Evolutionary conservation across 2,888 invertebrate species (phyloP), one percentile per base, ranked within the genome.

Genomic region (Portevinia maculata): DNA sequence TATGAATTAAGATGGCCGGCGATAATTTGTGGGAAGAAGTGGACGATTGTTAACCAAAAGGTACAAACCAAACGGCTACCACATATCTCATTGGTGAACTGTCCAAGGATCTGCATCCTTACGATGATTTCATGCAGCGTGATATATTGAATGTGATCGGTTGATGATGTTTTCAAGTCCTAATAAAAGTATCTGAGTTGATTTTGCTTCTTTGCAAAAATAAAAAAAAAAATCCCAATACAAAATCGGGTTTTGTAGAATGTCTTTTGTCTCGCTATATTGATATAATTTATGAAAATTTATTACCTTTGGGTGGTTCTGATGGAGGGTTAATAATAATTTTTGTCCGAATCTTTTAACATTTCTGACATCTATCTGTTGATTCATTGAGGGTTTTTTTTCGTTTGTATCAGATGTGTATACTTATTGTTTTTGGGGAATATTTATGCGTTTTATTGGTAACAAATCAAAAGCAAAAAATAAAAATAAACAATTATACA

Each of bases 81-180:
- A 53, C 34, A 34, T 44, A 50, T 62, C 37, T 70, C 30, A 48
- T 44, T 46, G 52, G 57, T 32, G 59, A 52, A 52, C n/a, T 30
- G 17, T 17, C 28, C 34, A 52, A 73, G 74, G 74, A 74, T 74
- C 48, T 44, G 34, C 1, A 28, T 71, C 65, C 57, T 44, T 52
- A 46, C 30, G 74, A 65, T 81, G 83, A 83, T 78, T 83, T 73
- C 83, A 83, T 78, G 83, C 78, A 44, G 83, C 65, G 83, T 83
- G 83, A 83, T 78, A 78, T 83, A 83, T 83, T 62, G 67, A 37
- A 60, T 78, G 39, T 73, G 78, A 83, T 65, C 67, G 71, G 46
- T 62, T 62, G 83, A 78, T 83, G 83, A 83, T 83, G 78, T 83
- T 83, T 70, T 70, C 52, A 46, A 50, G 44, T 74, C 69, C 69